phyloP scores from a whole-genome alignment of 2,113 vertebrate genomes.

The Gavia stellata region DNA sequence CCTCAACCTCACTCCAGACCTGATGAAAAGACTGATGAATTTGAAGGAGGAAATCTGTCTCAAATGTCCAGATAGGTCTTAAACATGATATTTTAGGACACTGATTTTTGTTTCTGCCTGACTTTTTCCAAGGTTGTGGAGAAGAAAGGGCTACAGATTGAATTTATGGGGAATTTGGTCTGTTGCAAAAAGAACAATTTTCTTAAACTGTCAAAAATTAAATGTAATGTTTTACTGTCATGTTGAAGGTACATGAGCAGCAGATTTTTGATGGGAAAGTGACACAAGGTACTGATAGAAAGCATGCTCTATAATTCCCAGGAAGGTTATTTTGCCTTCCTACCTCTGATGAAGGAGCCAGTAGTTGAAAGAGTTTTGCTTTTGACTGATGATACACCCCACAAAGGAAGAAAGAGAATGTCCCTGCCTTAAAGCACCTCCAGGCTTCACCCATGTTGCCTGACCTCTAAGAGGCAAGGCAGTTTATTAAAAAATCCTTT shows the following conservation, averaged over 20 bases:
- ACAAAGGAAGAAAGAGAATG: not conserved
- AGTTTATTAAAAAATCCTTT: not conserved
- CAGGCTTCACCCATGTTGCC: not conserved
- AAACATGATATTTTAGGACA: not conserved
- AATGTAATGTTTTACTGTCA: not conserved
- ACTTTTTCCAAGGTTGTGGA: not conserved
- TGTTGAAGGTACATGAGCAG: not conserved
- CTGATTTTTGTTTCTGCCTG: not conserved
- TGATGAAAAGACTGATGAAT: not conserved
- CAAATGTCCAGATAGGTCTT: not conserved
- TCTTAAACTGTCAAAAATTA: not conserved
- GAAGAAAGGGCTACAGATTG: not conserved
- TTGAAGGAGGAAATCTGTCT: not conserved
- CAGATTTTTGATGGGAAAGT: not conserved
- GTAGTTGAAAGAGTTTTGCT: not conserved
- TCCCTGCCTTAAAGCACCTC: not conserved
- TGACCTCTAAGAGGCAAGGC: not conserved
- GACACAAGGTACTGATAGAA: not conserved
- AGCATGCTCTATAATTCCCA: not conserved
- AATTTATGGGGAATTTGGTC: not conserved
- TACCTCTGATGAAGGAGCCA: not conserved
- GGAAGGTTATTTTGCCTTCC: not conserved
- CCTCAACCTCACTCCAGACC: not conserved
- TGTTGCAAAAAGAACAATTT: not conserved
- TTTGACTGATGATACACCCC: not conserved